Percentiles rank a stretch among this genome's conserved stretches.
Evolutionary conservation across 2,113 vertebrate genomes (phyloP).

Genomic region (Nicator chloris): DNA sequence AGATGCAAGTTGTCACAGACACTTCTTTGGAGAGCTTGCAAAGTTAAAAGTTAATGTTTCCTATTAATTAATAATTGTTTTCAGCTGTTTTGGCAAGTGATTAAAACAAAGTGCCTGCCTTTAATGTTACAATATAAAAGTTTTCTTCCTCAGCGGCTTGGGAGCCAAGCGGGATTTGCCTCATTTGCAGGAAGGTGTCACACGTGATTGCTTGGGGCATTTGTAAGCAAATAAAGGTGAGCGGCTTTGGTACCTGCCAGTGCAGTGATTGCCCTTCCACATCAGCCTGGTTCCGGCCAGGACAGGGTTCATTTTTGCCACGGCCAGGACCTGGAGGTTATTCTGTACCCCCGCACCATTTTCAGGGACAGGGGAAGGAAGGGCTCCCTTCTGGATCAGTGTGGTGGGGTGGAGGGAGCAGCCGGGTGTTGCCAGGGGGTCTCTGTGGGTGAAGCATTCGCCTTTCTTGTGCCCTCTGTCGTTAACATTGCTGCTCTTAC

Average conservation of each 20-base stretch:
- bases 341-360: neutral
- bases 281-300: neutral
- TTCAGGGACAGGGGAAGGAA: neutral
- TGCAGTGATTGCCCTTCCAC: neutral
- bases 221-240: neutral
- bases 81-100: conserved; percentile 85
- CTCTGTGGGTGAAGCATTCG: neutral
- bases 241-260: neutral
- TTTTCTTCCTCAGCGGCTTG: conserved; percentile 47
- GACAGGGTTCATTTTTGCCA: neutral
- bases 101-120: conserved; percentile 76
- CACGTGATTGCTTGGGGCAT: neutral
- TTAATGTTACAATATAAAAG: conserved; percentile 71
- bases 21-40: conserved; percentile 69
- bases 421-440: neutral
- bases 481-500: neutral
- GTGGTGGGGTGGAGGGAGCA: accelerated
- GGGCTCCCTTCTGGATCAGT: neutral
- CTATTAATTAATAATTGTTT: conserved; percentile 93
- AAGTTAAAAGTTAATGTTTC: conserved; percentile 86
- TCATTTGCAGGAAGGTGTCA: conserved; percentile 46
- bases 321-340: neutral
- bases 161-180: conserved; percentile 29
- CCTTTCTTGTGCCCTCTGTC: neutral
- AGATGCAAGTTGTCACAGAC: conserved; percentile 72